Evolutionary conservation across 2,797 vertebrate species (phyloP).

Genomic region (Sebastes trivittatus): DNA sequence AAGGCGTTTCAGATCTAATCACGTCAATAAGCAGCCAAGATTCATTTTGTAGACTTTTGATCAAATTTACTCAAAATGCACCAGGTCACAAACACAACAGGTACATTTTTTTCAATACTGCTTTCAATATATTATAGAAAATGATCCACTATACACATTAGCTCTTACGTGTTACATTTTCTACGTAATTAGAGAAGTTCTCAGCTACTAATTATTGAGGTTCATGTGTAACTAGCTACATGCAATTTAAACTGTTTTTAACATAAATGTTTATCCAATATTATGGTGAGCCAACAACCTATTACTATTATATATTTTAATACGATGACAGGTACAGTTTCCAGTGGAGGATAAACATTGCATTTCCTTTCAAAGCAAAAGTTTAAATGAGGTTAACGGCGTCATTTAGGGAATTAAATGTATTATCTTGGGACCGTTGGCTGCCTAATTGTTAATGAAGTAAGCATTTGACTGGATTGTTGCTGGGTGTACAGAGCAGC

Average conservation of each 20-base stretch:
- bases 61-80: slow-evolving; percentile 1
- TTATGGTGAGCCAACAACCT: background rate
- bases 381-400: slow-evolving; percentile 22
- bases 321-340: background rate
- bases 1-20: slow-evolving; percentile 16
- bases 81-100: background rate
- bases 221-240: background rate
- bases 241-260: background rate
- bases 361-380: background rate
- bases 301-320: background rate
- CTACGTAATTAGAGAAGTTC: background rate
- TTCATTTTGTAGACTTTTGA: slow-evolving; percentile 5
- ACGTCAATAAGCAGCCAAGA: background rate
- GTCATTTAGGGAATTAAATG: slow-evolving; percentile 18
- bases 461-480: background rate
- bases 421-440: background rate
- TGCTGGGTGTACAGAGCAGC: background rate
- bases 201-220: background rate
- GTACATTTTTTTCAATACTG: background rate
- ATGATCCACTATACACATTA: background rate
- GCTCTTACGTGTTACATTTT: background rate
- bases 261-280: background rate
- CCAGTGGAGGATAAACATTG: background rate
- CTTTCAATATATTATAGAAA: background rate
- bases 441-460: slow-evolving; percentile 11